These are phyloP conservation scores for Excalfactoria chinensis DNA, from an alignment of 2,113 vertebrate genomes.

Conservation along the genomic window DNA sequence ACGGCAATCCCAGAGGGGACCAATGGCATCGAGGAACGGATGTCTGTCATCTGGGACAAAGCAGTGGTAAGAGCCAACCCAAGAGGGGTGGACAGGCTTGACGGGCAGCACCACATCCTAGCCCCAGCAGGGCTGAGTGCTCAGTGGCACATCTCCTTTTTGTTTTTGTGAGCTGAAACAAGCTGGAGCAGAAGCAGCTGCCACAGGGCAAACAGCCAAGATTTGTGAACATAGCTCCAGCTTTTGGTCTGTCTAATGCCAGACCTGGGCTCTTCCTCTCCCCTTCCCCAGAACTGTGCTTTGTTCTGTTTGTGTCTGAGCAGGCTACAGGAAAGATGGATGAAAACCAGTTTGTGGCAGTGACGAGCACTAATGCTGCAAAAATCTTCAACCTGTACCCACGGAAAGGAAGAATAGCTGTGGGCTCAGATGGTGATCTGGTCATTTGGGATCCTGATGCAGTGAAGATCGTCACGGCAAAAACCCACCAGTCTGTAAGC, in stretches of 20 bases:
- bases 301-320: not conserved
- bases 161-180: not conserved
- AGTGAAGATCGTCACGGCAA: conserved; percentile 92
- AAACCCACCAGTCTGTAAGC: conserved; percentile 94
- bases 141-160: not conserved
- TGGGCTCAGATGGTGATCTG: conserved; percentile 94
- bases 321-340: conserved; percentile 99
- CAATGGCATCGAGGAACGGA: conserved; percentile 94
- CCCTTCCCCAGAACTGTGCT: not conserved
- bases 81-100: not conserved
- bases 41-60: conserved; percentile 98
- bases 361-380: conserved; percentile 97
- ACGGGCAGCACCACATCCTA: accelerated
- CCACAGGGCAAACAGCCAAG: accelerated
- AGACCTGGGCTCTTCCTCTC: not conserved
- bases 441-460: conserved; percentile 97
- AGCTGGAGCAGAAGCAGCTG: not conserved
- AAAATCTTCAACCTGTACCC: conserved; percentile 99
- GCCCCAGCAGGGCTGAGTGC: not conserved
- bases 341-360: conserved; percentile 97
- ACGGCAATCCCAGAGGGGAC: conserved; percentile 96
- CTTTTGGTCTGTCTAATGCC: not conserved
- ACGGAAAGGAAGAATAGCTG: conserved; percentile 94
- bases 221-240: not conserved
- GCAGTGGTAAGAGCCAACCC: conserved; percentile 87